A percentile compares a stretch with the other conserved stretches of the same genome.
Evolutionary conservation across 2,888 invertebrate species (phyloP).

Genomic region (Ophion ventricosus): DNA sequence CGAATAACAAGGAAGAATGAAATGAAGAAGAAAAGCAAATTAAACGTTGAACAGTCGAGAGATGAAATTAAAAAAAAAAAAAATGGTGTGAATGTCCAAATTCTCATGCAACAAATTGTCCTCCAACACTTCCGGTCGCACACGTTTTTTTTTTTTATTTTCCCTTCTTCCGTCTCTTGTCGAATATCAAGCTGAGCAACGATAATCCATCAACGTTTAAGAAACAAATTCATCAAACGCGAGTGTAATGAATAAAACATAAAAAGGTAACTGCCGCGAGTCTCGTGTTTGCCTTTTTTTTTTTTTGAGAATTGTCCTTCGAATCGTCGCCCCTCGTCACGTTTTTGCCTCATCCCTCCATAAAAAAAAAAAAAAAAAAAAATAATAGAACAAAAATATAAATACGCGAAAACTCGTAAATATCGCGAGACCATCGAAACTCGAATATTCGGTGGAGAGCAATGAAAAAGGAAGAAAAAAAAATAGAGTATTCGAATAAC

Average conservation of each 20-base stretch:
- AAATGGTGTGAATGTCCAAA: slow-evolving; percentile 26
- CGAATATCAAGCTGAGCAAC: slow-evolving; percentile 21
- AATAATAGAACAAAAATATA: slow-evolving; percentile 14
- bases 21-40: slow-evolving; percentile 18
- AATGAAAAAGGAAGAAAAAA: slow-evolving; percentile 15
- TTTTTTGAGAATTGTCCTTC: not conserved
- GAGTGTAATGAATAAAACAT: slow-evolving; percentile 52
- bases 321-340: slow-evolving; percentile 1
- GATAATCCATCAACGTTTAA: slow-evolving; percentile 37
- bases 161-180: not conserved
- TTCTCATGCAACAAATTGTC: slow-evolving; percentile 62
- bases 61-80: slow-evolving; percentile 45
- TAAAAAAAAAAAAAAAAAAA: slow-evolving; percentile 34
- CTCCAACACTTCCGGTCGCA: slow-evolving; percentile 49
- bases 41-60: slow-evolving; percentile 27
- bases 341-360: slow-evolving; percentile 19
- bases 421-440: not conserved
- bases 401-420: slow-evolving; percentile 27
- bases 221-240: slow-evolving; percentile 36
- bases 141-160: slow-evolving; percentile 17
- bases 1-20: slow-evolving; percentile 8
- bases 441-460: slow-evolving; percentile 3
- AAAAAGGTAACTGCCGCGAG: slow-evolving; percentile 29
- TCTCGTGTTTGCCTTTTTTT: slow-evolving; percentile 16
- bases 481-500: slow-evolving; percentile 17